These are phyloP conservation scores for Melanargia galathea DNA, from an alignment of 2,888 invertebrate genomes.

Conservation along the genomic window DNA sequence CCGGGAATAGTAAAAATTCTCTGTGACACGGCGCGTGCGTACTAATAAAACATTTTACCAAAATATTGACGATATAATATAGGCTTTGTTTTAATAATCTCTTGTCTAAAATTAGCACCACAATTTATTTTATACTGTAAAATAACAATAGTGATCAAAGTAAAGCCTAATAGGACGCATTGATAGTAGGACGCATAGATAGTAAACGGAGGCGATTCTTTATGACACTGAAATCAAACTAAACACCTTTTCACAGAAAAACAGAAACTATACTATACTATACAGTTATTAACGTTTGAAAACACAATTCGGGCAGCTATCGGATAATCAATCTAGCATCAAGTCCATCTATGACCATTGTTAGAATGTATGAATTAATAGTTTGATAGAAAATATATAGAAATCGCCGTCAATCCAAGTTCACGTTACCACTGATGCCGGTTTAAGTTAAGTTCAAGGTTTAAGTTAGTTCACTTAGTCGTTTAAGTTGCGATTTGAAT, in stretches of 20 bases:
- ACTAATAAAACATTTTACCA: constrained; percentile 20
- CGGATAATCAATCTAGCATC: too few species aligned
- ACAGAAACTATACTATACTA: too few species aligned
- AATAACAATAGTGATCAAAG: background rate
- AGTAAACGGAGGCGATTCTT: constrained; percentile 11
- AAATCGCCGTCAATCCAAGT: too few species aligned
- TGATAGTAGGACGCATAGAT: too few species aligned
- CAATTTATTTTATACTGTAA: constrained; percentile 9
- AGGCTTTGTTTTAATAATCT: constrained; percentile 8
- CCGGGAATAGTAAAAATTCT: constrained; percentile 32
- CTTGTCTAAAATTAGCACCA: constrained; percentile 35
- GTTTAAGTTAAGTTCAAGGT: too few species aligned
- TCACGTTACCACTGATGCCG: too few species aligned
- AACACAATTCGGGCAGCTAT: background rate
- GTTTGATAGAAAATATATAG: too few species aligned
- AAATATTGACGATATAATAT: constrained; percentile 17
- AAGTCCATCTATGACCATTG: too few species aligned
- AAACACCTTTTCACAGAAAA: too few species aligned
- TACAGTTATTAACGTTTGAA: too few species aligned
- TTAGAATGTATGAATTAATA: too few species aligned
- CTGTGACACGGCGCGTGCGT: constrained; percentile 15
- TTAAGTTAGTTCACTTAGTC: too few species aligned
- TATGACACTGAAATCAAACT: constrained; percentile 1
- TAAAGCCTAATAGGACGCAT: constrained; percentile 12
- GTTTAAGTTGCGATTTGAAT: constrained; percentile 1